phyloP scores from a whole-genome alignment of 2,888 invertebrate genomes.

The Rhopalosiphum nymphaeae region DNA sequence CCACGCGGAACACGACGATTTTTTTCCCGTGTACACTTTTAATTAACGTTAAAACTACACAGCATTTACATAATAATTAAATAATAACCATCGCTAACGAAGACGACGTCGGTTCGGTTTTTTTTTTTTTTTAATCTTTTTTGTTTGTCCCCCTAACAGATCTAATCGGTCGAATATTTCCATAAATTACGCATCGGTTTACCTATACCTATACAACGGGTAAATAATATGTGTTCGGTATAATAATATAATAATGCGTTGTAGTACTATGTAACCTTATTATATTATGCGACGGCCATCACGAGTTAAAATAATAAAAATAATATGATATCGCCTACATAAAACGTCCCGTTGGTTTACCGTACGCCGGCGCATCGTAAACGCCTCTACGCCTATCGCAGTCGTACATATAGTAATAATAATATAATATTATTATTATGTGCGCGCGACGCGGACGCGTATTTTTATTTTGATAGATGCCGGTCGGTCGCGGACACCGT shows the following conservation, averaged over 20 bases:
- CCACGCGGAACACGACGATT: slow-evolving; percentile 5
- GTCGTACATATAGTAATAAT: too few relatives aligned
- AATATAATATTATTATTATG: not conserved
- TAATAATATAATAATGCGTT: not conserved
- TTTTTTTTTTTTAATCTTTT: not conserved
- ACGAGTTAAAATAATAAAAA: not conserved
- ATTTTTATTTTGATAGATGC: not conserved
- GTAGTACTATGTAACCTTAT: not conserved
- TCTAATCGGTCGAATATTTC: not conserved
- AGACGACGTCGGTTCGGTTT: not conserved
- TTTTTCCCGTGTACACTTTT: slow-evolving; percentile 5
- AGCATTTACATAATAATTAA: slow-evolving; percentile 24
- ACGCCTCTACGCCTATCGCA: too few relatives aligned
- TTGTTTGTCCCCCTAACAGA: not conserved
- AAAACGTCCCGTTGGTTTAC: not conserved
- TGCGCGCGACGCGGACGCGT: not conserved
- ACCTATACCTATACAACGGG: not conserved
- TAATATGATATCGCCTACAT: not conserved
- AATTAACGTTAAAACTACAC: not conserved
- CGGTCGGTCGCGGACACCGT: not conserved
- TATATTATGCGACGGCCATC: not conserved
- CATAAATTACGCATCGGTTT: slow-evolving; percentile 24
- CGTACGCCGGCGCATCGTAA: not conserved
- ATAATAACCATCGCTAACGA: not conserved
- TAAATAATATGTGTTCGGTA: not conserved